phyloP scores from a whole-genome alignment of 2,888 invertebrate species.

The Linnaemya vulpina region DNA sequence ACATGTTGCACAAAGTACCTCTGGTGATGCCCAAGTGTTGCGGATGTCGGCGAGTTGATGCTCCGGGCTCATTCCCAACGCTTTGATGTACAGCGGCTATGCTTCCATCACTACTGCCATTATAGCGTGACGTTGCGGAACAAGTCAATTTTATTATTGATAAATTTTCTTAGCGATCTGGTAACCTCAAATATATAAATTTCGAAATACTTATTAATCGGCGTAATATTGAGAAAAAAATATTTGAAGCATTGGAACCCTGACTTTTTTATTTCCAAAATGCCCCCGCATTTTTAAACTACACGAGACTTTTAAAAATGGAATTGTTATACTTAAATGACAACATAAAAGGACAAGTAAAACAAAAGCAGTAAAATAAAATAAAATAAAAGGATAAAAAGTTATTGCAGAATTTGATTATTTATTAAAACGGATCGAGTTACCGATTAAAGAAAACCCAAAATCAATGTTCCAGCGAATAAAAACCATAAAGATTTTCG shows the following conservation, averaged over 20 bases:
- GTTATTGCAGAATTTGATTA: constrained; percentile 64
- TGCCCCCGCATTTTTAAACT: constrained; percentile 65
- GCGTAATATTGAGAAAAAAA: not conserved
- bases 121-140: too few relatives aligned
- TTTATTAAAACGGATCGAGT: constrained; percentile 70
- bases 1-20: too few relatives aligned
- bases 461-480: constrained; percentile 16
- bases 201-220: too few relatives aligned
- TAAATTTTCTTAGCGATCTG: too few relatives aligned
- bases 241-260: constrained; percentile 17
- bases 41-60: too few relatives aligned
- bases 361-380: constrained; percentile 35
- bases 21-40: too few relatives aligned
- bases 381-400: constrained; percentile 19
- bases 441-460: constrained; percentile 52
- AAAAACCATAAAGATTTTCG: constrained; percentile 43
- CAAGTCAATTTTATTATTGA: too few relatives aligned
- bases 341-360: constrained; percentile 59
- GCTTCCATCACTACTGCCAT: too few relatives aligned
- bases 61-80: too few relatives aligned
- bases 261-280: constrained; percentile 26
- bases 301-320: constrained; percentile 69
- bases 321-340: constrained; percentile 69
- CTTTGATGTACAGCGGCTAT: too few relatives aligned
- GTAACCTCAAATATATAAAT: too few relatives aligned